A percentile compares a stretch with the other conserved stretches of the same genome.
Conservation (phyloP, 1,140 invertebrate genomes). For the silkworm (Bombyx mori) region ASM3026992v2 NC_085123.1:6728001-6728500, state of each 20-base stretch:
- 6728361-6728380: no score
- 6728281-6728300: constrained; percentile 74
- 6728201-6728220: constrained; percentile 50
- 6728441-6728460: no score
- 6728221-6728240: constrained; percentile 50
- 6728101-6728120: constrained; percentile 41
- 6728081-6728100: constrained; percentile 20
- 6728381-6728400: no score
- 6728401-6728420: no score
- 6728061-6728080: background rate
- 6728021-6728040: background rate
- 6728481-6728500: no score
- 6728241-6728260: constrained; percentile 71
- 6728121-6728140: constrained; percentile 28
- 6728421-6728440: no score
- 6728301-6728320: constrained; percentile 17
- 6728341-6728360: no score
- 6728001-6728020: no score
- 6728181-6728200: constrained; percentile 18
- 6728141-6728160: constrained; percentile 40
- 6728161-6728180: constrained; percentile 27
- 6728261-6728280: constrained; percentile 74
- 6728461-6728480: no score
- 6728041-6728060: background rate
- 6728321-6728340: no score